A percentile compares a stretch with the other conserved stretches of the same genome.
phyloP scores from a whole-genome alignment of 2,888 invertebrate genomes.

The Troides oblongomaculatus region DNA sequence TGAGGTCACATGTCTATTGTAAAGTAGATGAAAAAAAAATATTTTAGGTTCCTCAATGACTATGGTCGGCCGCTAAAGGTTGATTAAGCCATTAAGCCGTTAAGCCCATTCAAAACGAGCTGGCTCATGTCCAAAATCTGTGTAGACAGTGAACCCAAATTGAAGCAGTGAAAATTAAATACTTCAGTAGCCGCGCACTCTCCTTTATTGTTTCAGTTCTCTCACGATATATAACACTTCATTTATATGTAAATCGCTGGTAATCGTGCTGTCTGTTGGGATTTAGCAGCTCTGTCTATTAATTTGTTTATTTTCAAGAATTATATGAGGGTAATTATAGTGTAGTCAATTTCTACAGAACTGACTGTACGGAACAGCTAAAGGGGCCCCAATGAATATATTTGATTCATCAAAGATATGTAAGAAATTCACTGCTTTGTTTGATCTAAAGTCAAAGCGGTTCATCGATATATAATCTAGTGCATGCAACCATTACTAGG shows the following conservation, averaged over 20 bases:
- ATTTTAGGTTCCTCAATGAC: neutral
- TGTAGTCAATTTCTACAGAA: too few relatives aligned
- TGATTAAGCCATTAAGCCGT: conserved; percentile 29
- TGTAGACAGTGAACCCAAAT: conserved; percentile 51
- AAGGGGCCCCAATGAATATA: too few relatives aligned
- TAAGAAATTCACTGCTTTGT: too few relatives aligned
- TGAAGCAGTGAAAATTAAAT: conserved; percentile 41
- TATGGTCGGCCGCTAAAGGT: conserved; percentile 18
- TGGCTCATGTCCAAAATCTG: conserved; percentile 64
- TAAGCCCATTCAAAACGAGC: conserved; percentile 43
- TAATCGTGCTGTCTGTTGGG: conserved; percentile 8
- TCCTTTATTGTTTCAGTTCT: conserved; percentile 7
- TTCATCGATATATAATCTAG: too few relatives aligned
- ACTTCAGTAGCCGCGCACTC: conserved; percentile 4
- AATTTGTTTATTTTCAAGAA: neutral
- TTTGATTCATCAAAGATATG: too few relatives aligned
- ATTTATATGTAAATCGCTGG: conserved; percentile 20
- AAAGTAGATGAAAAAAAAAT: neutral
- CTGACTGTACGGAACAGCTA: too few relatives aligned
- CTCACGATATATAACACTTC: conserved; percentile 22
- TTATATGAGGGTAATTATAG: neutral
- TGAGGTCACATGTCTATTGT: neutral
- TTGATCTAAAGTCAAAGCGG: too few relatives aligned
- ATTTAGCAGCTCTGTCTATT: conserved; percentile 18
- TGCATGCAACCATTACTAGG: too few relatives aligned